Base-by-base conservation (phyloP, 2,113 vertebrate genomes). In the Seriola aureovittata region DNA sequence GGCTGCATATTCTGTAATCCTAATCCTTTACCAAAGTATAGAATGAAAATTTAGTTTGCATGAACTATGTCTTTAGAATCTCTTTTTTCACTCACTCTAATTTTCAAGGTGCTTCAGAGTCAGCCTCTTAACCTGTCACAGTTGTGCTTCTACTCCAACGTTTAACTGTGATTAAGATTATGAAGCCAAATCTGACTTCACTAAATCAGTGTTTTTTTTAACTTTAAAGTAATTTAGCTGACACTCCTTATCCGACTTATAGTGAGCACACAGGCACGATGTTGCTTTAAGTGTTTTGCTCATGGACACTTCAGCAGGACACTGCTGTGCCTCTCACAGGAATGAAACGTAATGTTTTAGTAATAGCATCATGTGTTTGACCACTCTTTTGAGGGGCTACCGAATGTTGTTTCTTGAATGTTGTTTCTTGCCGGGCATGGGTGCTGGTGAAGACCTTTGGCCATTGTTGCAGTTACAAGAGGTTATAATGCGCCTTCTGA, bases 101-200 rank as follows among this genome's bases (percentile, higher is more conserved):
- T 72, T 76, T 86, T 44, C 70, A 75, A 79, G 67, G 54, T 70
- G 68, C 83, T 68, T 60, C 29, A 3, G 21, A 66, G n/a, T 60
- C 62, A 85, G 72, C 52, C 73, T 82, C 81, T 82, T 78, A 81
- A 84, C 71, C 80, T 55, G 71, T 75, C 76, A 84, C 52, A 81
- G 65, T 19, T n/a, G 11, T 21, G 60, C 70, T 52, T 64, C 54
- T 38, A 50, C 73, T 64, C 52, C 42, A 63, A 72, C 70, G 38
- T 75, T 81, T 83, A 71, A 68, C 71, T 62, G 52, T 75, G 64
- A 88, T 86, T 84, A 81, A 84, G 77, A 81, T 87, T 87, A 85
- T 73, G 50, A 82, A 84, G 83, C 52, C 64, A 84, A 88, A 81
- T 85, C 81, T 76, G 71, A 80, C 79, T 82, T 58, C 40, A 75